phyloP scores from a whole-genome alignment of 1,140 invertebrate genomes.

The Bradysia coprophila region DNA sequence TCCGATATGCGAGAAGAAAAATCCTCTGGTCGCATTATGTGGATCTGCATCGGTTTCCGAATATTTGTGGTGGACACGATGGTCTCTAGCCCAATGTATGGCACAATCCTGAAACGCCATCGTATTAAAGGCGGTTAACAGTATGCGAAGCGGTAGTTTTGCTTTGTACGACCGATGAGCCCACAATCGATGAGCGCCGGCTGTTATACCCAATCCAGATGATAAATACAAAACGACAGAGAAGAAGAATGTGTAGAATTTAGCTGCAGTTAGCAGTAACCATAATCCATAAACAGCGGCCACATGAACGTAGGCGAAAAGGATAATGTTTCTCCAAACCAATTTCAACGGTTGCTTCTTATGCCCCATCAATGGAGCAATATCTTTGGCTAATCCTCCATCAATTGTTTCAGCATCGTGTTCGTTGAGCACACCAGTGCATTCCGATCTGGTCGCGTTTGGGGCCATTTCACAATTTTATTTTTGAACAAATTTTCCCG shows the following conservation, averaged over 20 bases:
- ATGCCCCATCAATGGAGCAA: conserved; percentile 22
- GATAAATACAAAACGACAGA: conserved; percentile 48
- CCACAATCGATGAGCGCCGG: conserved; percentile 69
- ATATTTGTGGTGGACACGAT: conserved; percentile 79
- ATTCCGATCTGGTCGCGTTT: conserved; percentile 21
- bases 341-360: conserved; percentile 34
- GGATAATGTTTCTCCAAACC: conserved; percentile 84
- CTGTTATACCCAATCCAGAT: conserved; percentile 55
- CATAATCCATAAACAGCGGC: conserved; percentile 72
- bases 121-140: conserved; percentile 47
- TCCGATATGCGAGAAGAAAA: conserved; percentile 82
- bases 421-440: conserved; percentile 40
- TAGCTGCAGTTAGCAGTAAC: conserved; percentile 57
- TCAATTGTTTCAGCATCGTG: no score
- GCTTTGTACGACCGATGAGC: conserved; percentile 72
- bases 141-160: conserved; percentile 42
- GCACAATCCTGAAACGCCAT: conserved; percentile 53
- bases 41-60: conserved; percentile 82
- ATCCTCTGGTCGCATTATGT: conserved; percentile 68
- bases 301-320: conserved; percentile 72
- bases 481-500: no score
- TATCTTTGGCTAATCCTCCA: conserved; percentile 28
- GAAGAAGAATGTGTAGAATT: conserved; percentile 52
- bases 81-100: conserved; percentile 58
- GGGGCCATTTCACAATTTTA: no score